phyloP scores from a whole-genome alignment of 2,888 invertebrate genomes.

The Hypolimnas misippus region DNA sequence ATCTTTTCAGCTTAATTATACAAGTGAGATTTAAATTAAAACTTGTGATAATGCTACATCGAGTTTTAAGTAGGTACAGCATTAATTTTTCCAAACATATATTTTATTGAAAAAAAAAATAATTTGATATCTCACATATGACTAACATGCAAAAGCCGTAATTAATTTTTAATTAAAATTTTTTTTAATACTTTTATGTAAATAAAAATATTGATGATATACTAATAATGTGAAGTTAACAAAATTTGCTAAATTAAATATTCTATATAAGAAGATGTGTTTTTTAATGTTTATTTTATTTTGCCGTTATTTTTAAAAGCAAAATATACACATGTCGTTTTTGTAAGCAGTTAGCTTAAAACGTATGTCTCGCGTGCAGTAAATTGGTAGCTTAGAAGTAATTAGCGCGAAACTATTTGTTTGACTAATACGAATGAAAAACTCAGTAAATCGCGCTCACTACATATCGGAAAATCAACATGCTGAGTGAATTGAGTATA shows the following conservation, averaged over 20 bases:
- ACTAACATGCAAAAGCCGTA: background rate
- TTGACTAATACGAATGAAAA: constrained; percentile 57
- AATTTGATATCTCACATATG: background rate
- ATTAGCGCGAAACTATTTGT: constrained; percentile 66
- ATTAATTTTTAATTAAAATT: too few relatives aligned
- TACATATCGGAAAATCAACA: constrained; percentile 50
- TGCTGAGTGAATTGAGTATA: constrained; percentile 20
- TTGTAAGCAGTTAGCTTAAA: constrained; percentile 52
- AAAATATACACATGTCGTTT: constrained; percentile 55
- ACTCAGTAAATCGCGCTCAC: constrained; percentile 52
- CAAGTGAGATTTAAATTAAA: too few relatives aligned
- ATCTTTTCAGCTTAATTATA: too few relatives aligned
- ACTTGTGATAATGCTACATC: too few relatives aligned
- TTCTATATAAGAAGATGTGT: background rate
- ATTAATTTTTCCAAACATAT: too few relatives aligned
- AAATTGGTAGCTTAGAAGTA: constrained; percentile 58
- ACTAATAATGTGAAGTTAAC: too few relatives aligned
- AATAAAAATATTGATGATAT: too few relatives aligned
- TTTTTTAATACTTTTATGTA: too few relatives aligned
- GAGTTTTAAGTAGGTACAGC: too few relatives aligned
- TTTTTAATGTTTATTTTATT: background rate
- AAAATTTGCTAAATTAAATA: background rate
- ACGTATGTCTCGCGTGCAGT: constrained; percentile 62
- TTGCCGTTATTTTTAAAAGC: constrained; percentile 42
- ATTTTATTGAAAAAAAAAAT: too few relatives aligned